A percentile compares a stretch with the other conserved stretches of the same genome.
Conservation (phyloP, 1,140 invertebrate genomes). For the Drosophila quadrilineata region DNA sequence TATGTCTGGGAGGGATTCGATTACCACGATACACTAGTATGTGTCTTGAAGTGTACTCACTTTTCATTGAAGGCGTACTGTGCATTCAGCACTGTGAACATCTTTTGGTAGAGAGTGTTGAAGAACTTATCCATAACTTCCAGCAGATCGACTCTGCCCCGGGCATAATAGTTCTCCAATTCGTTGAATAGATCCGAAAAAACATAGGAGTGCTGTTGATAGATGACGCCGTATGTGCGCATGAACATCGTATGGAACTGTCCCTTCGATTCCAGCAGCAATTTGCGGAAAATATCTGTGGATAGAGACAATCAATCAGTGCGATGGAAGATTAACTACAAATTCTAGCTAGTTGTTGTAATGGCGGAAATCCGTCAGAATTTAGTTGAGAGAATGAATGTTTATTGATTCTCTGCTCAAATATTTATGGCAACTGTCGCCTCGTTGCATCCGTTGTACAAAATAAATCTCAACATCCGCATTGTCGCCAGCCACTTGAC, state of each 20-base stretch:
- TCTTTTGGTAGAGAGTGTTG: constrained; percentile 94
- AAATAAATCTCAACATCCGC: constrained; percentile 62
- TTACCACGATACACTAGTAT: constrained; percentile 4
- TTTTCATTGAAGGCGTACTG: constrained; percentile 94
- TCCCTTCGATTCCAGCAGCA: constrained; percentile 90
- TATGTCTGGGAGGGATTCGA: constrained; percentile 26
- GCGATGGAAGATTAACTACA: constrained; percentile 14
- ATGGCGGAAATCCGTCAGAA: constrained; percentile 51
- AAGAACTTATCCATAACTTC: constrained; percentile 96
- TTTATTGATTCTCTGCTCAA: no score
- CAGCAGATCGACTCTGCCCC: constrained; percentile 90
- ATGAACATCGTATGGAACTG: constrained; percentile 97
- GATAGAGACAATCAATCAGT: not conserved
- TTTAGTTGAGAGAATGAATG: constrained; percentile 54
- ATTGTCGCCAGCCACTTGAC: constrained; percentile 63
- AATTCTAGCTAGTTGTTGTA: constrained; percentile 33
- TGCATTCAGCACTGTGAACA: constrained; percentile 96
- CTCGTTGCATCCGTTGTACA: constrained; percentile 51
- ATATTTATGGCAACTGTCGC: constrained; percentile 46
- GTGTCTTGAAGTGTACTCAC: constrained; percentile 83
- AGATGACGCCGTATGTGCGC: constrained; percentile 96
- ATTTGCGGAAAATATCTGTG: constrained; percentile 92
- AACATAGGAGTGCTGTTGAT: constrained; percentile 95
- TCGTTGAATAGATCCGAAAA: constrained; percentile 95
- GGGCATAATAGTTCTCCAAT: constrained; percentile 93